Conservation (phyloP, 2,797 vertebrate species). For the Cephalopachus bancanus region DNA sequence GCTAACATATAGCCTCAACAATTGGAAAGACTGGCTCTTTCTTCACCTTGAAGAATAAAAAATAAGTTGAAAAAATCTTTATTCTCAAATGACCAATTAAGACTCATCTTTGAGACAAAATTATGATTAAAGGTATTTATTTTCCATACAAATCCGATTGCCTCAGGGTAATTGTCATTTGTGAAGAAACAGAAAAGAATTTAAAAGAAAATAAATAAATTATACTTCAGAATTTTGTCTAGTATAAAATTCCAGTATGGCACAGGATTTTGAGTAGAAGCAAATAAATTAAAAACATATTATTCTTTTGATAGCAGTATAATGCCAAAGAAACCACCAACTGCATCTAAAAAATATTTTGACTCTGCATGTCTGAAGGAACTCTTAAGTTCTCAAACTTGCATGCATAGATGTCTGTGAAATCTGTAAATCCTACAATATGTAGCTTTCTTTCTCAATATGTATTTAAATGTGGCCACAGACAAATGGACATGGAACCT, state of each 20-base stretch:
- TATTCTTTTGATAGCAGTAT: not conserved
- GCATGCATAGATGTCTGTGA: not conserved
- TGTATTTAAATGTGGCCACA: not conserved
- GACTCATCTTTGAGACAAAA: not conserved
- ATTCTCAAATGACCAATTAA: not conserved
- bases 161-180: not conserved
- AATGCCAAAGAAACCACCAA: not conserved
- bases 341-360: not conserved
- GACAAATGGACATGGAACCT: not conserved
- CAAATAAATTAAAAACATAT: not conserved
- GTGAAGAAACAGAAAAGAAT: not conserved
- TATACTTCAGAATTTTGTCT: not conserved
- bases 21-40: not conserved
- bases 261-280: not conserved
- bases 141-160: not conserved
- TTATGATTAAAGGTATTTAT: not conserved
- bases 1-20: not conserved
- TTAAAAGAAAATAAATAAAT: not conserved
- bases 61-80: not conserved
- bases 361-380: fast-evolving
- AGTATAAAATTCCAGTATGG: not conserved
- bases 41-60: not conserved
- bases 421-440: not conserved
- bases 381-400: not conserved
- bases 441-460: not conserved